phyloP scores from a whole-genome alignment of 1,140 invertebrate genomes.

The Drosophila nigrodunni region DNA sequence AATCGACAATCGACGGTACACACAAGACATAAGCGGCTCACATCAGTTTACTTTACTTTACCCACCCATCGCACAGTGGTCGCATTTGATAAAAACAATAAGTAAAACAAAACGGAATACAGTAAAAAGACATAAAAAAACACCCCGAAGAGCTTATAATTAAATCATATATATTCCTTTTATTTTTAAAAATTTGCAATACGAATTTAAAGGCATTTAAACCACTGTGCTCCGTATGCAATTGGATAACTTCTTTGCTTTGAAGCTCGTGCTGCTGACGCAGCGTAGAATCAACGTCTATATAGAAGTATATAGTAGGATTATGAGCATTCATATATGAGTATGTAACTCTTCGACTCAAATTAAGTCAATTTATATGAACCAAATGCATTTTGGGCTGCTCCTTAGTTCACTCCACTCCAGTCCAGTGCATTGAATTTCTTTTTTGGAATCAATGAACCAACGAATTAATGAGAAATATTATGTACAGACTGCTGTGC shows the following conservation, averaged over 20 bases:
- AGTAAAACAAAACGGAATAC: no score
- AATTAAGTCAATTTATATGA: slow-evolving; percentile 50
- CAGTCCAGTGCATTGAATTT: slow-evolving; percentile 65
- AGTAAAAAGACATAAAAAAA: no score
- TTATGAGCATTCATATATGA: background rate
- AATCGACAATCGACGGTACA: background rate
- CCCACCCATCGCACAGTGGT: background rate
- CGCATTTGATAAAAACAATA: no score
- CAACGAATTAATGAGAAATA: slow-evolving; percentile 70
- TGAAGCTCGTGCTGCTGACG: slow-evolving; percentile 58
- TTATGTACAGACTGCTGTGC: slow-evolving; percentile 44
- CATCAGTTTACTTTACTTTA: slow-evolving; percentile 18
- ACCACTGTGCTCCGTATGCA: slow-evolving; percentile 30
- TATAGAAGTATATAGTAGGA: slow-evolving; percentile 2
- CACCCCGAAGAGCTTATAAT: no score
- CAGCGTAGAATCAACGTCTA: slow-evolving; percentile 53
- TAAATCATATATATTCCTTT: no score
- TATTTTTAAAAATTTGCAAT: no score
- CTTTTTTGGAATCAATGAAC: slow-evolving; percentile 80
- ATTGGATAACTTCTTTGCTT: slow-evolving; percentile 45
- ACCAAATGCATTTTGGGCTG: slow-evolving; percentile 30
- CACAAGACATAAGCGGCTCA: slow-evolving; percentile 45
- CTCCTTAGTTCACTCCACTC: slow-evolving; percentile 39
- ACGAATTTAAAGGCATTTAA: no score
- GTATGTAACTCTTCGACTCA: slow-evolving; percentile 46